Evolutionary conservation across 2,797 vertebrate genomes (phyloP).

Genomic region (Lepidocolaptes lacrymiger): DNA sequence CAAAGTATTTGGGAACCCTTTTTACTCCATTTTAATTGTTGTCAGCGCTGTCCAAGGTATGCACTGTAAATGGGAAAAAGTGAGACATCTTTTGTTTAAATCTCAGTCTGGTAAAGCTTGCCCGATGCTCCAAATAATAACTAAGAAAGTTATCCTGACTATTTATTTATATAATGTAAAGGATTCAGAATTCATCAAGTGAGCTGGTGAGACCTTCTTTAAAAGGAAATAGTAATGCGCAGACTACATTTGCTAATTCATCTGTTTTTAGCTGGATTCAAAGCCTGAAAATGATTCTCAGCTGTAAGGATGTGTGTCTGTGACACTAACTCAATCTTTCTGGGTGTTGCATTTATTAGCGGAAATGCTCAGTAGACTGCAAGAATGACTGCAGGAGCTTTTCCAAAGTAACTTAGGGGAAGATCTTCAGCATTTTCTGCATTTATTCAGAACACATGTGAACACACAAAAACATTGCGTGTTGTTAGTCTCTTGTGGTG

Average conservation of each 20-base stretch:
- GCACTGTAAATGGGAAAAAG: background rate
- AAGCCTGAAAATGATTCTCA: slow-evolving; percentile 22
- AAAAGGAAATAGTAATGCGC: background rate
- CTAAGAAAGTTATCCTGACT: background rate
- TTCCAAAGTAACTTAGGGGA: background rate
- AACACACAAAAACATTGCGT: background rate
- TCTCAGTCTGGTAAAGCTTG: background rate
- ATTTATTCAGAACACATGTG: background rate
- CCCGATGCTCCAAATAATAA: background rate
- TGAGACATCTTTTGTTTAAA: background rate
- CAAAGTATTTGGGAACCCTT: background rate
- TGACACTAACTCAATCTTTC: background rate
- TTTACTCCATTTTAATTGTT: background rate
- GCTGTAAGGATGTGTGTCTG: background rate
- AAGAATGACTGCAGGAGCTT: slow-evolving; percentile 7
- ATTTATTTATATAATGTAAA: background rate
- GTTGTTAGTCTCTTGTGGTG: background rate
- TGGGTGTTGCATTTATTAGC: slow-evolving; percentile 11
- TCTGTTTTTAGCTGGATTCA: slow-evolving; percentile 12
- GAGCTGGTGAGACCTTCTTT: background rate
- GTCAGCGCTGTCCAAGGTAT: slow-evolving; percentile 28
- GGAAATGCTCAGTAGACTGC: background rate
- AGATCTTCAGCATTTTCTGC: background rate
- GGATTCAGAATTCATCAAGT: background rate
- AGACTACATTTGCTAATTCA: background rate